Conservation (phyloP, 2,888 invertebrate genomes). For the Octonoba sinensis region DNA sequence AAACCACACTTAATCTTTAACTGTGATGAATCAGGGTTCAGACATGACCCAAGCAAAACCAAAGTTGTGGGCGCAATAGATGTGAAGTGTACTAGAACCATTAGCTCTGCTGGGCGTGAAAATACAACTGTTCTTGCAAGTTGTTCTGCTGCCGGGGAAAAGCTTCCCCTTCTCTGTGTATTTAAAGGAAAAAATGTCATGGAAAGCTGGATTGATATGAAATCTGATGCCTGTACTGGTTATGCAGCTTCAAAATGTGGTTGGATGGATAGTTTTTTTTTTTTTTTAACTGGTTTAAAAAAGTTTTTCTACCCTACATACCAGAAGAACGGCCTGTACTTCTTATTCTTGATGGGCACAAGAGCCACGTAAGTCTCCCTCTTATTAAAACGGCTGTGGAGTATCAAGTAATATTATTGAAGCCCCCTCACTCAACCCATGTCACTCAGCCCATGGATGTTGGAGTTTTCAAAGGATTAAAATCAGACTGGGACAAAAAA, state of each 20-base stretch:
- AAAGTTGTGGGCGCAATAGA: not conserved
- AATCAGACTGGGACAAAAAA: too few relatives aligned
- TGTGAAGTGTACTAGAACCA: not conserved
- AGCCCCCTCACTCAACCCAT: too few relatives aligned
- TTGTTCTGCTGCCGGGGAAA: not conserved
- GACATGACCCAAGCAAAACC: not conserved
- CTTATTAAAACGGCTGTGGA: too few relatives aligned
- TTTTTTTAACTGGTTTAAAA: not conserved
- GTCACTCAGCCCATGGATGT: too few relatives aligned
- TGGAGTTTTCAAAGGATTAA: too few relatives aligned
- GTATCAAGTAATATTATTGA: too few relatives aligned
- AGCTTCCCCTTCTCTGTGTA: not conserved
- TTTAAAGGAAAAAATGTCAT: not conserved
- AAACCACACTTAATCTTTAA: not conserved
- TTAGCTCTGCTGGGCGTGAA: not conserved
- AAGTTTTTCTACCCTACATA: too few relatives aligned
- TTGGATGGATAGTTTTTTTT: not conserved
- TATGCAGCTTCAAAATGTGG: too few relatives aligned
- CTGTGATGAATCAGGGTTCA: not conserved
- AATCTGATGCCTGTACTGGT: not conserved
- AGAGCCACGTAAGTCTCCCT: too few relatives aligned
- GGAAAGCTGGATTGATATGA: not conserved
- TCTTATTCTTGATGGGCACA: too few relatives aligned
- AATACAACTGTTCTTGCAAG: not conserved
- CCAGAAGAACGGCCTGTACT: too few relatives aligned